Conservation (phyloP, 1,140 invertebrate genomes). For the Anthonomus grandis region DNA sequence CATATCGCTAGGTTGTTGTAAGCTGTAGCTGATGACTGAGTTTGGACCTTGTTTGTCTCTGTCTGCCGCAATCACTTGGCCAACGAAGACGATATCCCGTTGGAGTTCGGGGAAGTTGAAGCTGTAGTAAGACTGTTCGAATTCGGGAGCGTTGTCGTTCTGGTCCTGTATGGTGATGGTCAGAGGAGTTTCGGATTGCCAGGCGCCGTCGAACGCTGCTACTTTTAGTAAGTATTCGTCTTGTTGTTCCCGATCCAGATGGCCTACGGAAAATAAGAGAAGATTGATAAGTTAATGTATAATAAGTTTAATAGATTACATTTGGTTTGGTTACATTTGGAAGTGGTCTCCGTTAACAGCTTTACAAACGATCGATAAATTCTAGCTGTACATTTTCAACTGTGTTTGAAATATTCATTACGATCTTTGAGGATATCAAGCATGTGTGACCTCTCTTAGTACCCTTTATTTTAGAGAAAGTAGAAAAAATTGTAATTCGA, state of each 20-base stretch:
- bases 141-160: constrained; percentile 91
- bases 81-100: constrained; percentile 73
- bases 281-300: no score
- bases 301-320: no score
- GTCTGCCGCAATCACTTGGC: constrained; percentile 84
- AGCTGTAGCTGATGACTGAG: constrained; percentile 86
- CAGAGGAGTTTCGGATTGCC: constrained; percentile 82
- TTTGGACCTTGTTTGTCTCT: constrained; percentile 91
- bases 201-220: constrained; percentile 81
- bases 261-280: no score
- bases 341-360: no score
- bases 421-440: no score
- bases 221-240: constrained; percentile 90
- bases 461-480: no score
- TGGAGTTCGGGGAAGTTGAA: constrained; percentile 89
- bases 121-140: constrained; percentile 81
- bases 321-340: no score
- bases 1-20: constrained; percentile 85
- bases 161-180: constrained; percentile 93
- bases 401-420: no score
- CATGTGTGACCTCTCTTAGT: no score
- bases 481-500: no score
- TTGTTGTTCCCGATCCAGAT: constrained; percentile 81
- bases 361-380: no score
- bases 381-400: no score